These are phyloP conservation scores for Pedionomus torquatus DNA, from an alignment of 2,113 vertebrate species.

Conservation along the genomic window DNA sequence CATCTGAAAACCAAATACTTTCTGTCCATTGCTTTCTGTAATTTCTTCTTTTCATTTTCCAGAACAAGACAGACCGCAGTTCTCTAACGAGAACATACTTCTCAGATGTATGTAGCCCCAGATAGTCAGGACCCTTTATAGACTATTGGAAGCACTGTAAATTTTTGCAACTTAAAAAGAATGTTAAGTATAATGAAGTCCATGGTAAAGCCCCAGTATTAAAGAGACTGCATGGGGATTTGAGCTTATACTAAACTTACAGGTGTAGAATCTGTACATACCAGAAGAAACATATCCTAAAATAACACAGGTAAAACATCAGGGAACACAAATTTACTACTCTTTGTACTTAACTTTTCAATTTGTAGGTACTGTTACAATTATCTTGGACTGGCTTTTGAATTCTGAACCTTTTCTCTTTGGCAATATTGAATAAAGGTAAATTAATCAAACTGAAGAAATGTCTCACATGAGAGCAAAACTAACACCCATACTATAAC, in stretches of 20 bases:
- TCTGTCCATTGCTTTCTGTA: background rate
- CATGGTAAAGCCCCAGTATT: background rate
- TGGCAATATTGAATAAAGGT: background rate
- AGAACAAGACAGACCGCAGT: background rate
- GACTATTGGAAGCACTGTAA: background rate
- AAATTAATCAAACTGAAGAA: background rate
- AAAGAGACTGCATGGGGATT: background rate
- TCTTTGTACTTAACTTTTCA: background rate
- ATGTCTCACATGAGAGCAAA: background rate
- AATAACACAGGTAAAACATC: background rate
- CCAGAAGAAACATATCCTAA: background rate
- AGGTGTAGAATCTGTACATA: background rate
- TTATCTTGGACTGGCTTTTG: background rate
- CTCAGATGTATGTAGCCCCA: background rate
- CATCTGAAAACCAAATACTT: background rate
- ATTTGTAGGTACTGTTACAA: background rate
- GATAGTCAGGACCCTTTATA: background rate
- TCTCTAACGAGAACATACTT: background rate
- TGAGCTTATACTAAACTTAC: background rate
- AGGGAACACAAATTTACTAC: background rate
- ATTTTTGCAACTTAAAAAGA: background rate
- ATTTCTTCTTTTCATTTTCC: background rate
- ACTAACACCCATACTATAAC: background rate
- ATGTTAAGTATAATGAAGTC: background rate
- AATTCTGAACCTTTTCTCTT: background rate